These are phyloP conservation scores for Neomorphus geoffroyi DNA, from an alignment of 2,797 vertebrate species.

Conservation along the genomic window DNA sequence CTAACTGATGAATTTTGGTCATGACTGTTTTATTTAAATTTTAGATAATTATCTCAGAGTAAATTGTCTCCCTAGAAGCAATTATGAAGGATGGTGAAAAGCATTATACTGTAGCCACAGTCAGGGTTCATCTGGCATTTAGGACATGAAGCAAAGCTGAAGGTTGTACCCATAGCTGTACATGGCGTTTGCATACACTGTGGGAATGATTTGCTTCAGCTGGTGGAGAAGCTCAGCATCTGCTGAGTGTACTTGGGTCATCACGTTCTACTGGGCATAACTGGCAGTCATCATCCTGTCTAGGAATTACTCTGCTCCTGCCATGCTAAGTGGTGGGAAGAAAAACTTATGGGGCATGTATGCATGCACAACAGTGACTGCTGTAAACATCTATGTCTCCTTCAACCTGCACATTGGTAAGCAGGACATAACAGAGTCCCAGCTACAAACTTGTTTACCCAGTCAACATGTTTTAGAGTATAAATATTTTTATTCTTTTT, in stretches of 20 bases:
- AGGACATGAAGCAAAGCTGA: not conserved
- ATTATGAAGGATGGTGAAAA: not conserved
- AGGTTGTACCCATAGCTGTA: not conserved
- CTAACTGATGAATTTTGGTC: not conserved
- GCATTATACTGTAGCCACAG: not conserved
- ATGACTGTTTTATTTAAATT: not conserved
- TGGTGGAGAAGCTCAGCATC: not conserved
- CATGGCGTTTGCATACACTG: not conserved
- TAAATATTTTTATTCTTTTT: constrained; percentile 26
- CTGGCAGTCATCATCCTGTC: not conserved
- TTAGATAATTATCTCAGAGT: not conserved
- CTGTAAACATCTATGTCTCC: constrained; percentile 28
- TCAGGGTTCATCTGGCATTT: not conserved
- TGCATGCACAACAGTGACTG: not conserved
- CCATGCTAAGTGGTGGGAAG: not conserved
- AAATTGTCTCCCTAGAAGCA: not conserved
- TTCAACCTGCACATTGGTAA: not conserved
- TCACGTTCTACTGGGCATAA: not conserved
- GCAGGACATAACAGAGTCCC: not conserved
- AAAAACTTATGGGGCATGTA: not conserved
- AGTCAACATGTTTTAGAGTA: not conserved
- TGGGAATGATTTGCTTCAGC: not conserved
- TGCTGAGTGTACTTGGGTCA: not conserved
- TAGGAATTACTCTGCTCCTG: not conserved
- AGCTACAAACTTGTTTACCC: constrained; percentile 4